Evolutionary conservation across 1,140 invertebrate species (phyloP).

Genomic region (Thaumetopoea pityocampa): DNA sequence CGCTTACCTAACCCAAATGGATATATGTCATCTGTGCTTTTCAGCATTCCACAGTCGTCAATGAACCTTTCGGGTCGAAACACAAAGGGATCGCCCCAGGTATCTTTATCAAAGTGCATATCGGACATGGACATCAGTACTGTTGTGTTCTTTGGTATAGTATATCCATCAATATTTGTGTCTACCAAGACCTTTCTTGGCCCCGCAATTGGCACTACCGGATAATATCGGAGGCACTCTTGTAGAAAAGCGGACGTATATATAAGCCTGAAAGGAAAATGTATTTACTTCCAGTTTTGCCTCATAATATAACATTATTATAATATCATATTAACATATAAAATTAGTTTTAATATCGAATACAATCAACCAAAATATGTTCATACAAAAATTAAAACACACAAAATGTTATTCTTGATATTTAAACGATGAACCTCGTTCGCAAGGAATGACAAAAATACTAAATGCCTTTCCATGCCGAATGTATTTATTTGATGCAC

Average conservation of each 20-base stretch:
- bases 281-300: too few species aligned
- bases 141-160: conserved; percentile 81
- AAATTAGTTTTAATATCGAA: too few species aligned
- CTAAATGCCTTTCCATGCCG: too few species aligned
- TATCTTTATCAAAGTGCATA: conserved; percentile 78
- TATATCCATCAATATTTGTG: conserved; percentile 79
- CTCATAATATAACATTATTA: too few species aligned
- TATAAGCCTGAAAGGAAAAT: conserved; percentile 74
- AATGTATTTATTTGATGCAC: too few species aligned
- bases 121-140: conserved; percentile 80
- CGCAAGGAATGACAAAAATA: too few species aligned
- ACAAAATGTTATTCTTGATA: too few species aligned
- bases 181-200: conserved; percentile 80
- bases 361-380: too few species aligned
- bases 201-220: conserved; percentile 81
- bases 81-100: conserved; percentile 81
- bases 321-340: too few species aligned
- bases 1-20: conserved; percentile 82
- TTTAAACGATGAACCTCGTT: too few species aligned
- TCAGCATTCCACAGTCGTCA: conserved; percentile 62
- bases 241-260: conserved; percentile 81
- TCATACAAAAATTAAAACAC: too few species aligned
- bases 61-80: conserved; percentile 84
- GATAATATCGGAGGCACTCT: conserved; percentile 80
- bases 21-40: conserved; percentile 76